These are phyloP conservation scores for Acrocephalus kingi DNA, from an alignment of 2,113 vertebrate species.

Conservation along the genomic window DNA sequence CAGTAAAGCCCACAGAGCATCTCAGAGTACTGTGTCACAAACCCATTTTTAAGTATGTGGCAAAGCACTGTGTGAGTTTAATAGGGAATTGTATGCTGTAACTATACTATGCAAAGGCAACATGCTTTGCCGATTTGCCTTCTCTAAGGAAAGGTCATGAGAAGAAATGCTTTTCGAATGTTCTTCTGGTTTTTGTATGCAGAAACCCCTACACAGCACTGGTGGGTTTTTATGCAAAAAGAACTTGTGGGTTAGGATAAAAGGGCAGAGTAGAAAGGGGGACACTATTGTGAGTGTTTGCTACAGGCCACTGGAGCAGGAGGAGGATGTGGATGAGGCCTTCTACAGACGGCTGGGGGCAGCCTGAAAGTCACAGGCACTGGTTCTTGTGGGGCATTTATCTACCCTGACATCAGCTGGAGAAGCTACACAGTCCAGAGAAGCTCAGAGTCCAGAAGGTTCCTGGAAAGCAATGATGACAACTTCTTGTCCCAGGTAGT, in stretches of 20 bases:
- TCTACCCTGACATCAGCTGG: neutral
- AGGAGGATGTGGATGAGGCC: neutral
- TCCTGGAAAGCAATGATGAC: neutral
- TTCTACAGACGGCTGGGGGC: neutral
- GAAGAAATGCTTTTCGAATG: neutral
- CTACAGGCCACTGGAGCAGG: neutral
- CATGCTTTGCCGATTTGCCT: neutral
- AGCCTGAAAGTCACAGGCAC: neutral
- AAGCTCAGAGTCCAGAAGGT: neutral
- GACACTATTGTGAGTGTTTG: neutral
- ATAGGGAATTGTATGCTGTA: neutral
- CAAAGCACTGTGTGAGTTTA: neutral
- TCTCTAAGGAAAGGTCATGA: neutral
- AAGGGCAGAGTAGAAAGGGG: neutral
- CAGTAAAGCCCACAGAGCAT: neutral
- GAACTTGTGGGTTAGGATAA: neutral
- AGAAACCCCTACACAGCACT: neutral
- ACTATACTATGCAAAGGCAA: neutral
- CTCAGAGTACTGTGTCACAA: neutral
- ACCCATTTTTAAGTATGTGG: neutral
- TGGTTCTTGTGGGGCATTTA: neutral
- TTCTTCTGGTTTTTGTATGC: neutral
- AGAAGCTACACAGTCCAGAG: neutral
- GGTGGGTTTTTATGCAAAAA: neutral
- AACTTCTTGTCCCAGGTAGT: neutral